Base-by-base conservation (phyloP, 2,113 vertebrate genomes). In the Albula goreensis region DNA sequence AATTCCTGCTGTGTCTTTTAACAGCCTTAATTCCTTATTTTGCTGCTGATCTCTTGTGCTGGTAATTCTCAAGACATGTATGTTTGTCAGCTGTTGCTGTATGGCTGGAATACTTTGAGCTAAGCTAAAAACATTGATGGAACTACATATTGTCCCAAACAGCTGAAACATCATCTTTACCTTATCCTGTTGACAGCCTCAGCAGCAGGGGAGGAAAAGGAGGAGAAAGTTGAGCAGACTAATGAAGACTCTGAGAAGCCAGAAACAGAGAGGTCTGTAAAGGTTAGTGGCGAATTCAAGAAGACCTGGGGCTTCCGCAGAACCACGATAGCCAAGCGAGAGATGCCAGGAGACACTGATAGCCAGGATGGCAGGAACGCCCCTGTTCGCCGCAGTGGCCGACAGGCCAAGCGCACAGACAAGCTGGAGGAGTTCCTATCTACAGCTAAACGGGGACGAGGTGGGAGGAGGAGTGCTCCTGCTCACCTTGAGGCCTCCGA, bases 341-440 rank as follows among this genome's bases (percentile, higher is more conserved):
- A 99, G 90, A 93, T 96, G 79, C 93, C 92, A 0, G 96, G 95
- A 52, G 98, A 98, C 1, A 74, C 41, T 0, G 97, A 97, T 31
- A 84, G 90, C 50, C 93, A 94, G 79, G 96, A 96, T 8, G 96
- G 90, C 0, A 95, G 95, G 49, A 92, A 92, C 79, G 88, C 95
- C 0, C 96, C 97, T 4, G 94, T 99, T 2, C 94, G 98, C 1
- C 97, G 98, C 17, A 99, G 98, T 0, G 98, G 98, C 0, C 91
- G 98, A 57, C 98, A 99, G 90, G 95, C 98, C 0, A 99, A 99
- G 84, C 96, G 97, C 2, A 99, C 98, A 0, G 97, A 98, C 92
- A 94, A 98, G 49, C 96, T 98, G 10, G 97, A 99, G 78, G 98
- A 99, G 89, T 99, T 99, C 86, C 96, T 99, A 8, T 97, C 96